Evolutionary conservation across 2,888 invertebrate genomes (phyloP).

Genomic region (Cenopis cana): DNA sequence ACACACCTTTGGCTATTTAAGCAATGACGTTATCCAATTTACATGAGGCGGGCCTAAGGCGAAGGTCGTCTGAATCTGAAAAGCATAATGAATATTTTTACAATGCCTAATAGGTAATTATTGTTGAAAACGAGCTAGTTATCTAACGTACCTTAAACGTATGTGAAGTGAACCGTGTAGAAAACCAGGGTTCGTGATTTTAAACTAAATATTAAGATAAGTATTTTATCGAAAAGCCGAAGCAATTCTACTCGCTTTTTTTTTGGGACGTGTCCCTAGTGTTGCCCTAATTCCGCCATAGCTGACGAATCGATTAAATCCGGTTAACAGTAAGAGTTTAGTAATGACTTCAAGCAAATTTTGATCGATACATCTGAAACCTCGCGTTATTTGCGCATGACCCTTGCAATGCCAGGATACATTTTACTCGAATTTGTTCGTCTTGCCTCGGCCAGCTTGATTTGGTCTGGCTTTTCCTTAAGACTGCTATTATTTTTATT

Average conservation of each 20-base stretch:
- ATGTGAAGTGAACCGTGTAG: neutral
- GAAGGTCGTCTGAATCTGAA: slow-evolving; percentile 32
- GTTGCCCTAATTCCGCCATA: too few relatives aligned
- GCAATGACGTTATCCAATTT: slow-evolving; percentile 35
- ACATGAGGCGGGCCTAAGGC: slow-evolving; percentile 17
- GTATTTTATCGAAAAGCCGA: too few relatives aligned
- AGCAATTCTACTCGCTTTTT: too few relatives aligned
- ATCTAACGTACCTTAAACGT: neutral
- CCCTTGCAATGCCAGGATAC: slow-evolving; percentile 20
- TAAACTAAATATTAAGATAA: too few relatives aligned
- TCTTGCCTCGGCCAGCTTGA: too few relatives aligned
- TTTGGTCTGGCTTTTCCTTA: neutral
- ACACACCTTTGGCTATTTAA: slow-evolving; percentile 42
- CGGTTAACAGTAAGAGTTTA: too few relatives aligned
- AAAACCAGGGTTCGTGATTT: neutral
- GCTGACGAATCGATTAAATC: too few relatives aligned
- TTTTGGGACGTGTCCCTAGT: too few relatives aligned
- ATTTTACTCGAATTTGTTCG: too few relatives aligned
- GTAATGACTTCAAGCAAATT: too few relatives aligned
- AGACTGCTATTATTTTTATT: neutral
- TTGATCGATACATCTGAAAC: slow-evolving; percentile 2
- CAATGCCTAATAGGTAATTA: slow-evolving; percentile 24
- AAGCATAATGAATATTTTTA: slow-evolving; percentile 21
- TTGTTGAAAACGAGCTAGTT: neutral
- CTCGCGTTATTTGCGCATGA: slow-evolving; percentile 11